Conservation (phyloP, 92 coral and sea anemone species). For the Epizoanthus illoricatus region DNA sequence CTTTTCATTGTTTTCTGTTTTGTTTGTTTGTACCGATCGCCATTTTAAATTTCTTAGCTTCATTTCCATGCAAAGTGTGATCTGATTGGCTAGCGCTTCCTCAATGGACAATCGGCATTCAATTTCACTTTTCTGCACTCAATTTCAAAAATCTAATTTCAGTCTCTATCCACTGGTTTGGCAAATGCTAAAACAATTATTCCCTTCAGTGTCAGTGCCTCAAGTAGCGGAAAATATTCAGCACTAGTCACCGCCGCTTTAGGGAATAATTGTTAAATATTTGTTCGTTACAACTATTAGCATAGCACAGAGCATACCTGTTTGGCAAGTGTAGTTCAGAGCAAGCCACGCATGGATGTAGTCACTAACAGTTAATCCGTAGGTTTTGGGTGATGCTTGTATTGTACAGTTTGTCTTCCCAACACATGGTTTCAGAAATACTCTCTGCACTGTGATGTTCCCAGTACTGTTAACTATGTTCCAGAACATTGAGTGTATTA, state of each 20-base stretch:
- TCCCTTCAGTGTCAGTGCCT: too few relatives aligned
- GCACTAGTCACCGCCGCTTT: not conserved
- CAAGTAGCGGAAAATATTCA: too few relatives aligned
- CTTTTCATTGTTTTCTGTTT: too few relatives aligned
- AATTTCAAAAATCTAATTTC: too few relatives aligned
- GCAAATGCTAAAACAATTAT: too few relatives aligned
- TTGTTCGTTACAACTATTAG: not conserved
- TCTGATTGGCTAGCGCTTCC: too few relatives aligned
- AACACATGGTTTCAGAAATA: not conserved
- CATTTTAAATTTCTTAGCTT: too few relatives aligned
- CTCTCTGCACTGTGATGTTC: not conserved
- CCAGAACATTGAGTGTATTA: conserved; percentile 13
- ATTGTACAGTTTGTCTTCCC: not conserved
- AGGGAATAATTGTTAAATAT: not conserved
- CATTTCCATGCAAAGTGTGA: too few relatives aligned
- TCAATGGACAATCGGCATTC: too few relatives aligned
- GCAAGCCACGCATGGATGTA: not conserved
- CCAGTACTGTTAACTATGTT: not conserved
- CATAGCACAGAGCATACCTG: conserved; percentile 8
- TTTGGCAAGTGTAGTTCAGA: conserved; percentile 10
- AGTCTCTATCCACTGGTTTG: too few relatives aligned
- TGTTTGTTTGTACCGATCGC: too few relatives aligned
- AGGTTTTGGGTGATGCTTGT: not conserved
- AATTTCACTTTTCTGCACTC: too few relatives aligned
- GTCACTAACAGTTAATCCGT: not conserved